Evolutionary conservation across 2,113 vertebrate species (phyloP), one percentile per base, ranked within the genome.

Genomic region (Sterrhoptilus dennistouni): DNA sequence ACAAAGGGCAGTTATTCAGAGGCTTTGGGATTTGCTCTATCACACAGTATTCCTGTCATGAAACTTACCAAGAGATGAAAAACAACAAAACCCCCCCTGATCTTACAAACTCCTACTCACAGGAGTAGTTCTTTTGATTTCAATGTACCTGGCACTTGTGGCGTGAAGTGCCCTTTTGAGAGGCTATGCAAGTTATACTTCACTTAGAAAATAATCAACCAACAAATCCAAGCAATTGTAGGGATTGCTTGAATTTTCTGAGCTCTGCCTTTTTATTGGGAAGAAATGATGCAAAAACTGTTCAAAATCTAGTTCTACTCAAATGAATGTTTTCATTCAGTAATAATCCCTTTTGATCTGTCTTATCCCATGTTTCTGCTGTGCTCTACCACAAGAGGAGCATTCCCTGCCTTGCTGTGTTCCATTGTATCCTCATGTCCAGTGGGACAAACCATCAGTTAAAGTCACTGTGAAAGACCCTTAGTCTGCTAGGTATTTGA

Each of bases 11-110:
- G 6, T 93, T 95, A 61, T 57, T 96, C 50, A 93, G 68, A 86
- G 52, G n/a, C 60, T 86, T 27, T 74, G 59, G 79, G 87, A 74
- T 94, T 93, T 92, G 12, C 44, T 92, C 57, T 72, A 25, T 83
- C 29, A 27, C 57, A 29, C 89, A 64, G 57, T 89, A 89, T 93
- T 95, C 57, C 68, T 69, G 13, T 72, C 92, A 93, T 77, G 42
- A 87, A 96, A 76, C 85, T 91, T 89, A 76, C n/a, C 18, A 72
- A 68, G 21, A 87, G 33, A 56, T 81, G 83, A 82, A 90, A 89
- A 89, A 80, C 16, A 40, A 47, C 19, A 8, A 59, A 66, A 49
- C 61, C 45, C 36, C 1, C 15, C 29, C 20, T 31, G 29, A 56
- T 90, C 10, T 80, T 63, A 52, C 33, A 52, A 86, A 83, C 40